A percentile compares a stretch with the other conserved stretches of the same genome.
Conservation (phyloP, 37 sponge, comb jelly and placozoan species). For the Dysidea cf. avara region DNA sequence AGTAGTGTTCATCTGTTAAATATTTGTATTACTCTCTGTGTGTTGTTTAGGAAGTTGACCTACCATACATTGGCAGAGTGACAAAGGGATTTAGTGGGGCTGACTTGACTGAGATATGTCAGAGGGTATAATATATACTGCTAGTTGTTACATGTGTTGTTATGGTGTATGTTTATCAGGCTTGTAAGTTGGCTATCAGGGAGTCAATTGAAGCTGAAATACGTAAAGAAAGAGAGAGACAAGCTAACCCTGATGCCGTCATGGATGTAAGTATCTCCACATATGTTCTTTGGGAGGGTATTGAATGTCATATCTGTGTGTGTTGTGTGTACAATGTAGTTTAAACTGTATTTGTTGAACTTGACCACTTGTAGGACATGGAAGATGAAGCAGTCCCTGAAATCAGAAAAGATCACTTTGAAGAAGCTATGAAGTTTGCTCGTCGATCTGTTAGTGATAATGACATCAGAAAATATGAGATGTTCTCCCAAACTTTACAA, state of each 20-base stretch:
- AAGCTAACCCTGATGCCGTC: constrained; percentile 85
- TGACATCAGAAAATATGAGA: constrained; percentile 98
- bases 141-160: neutral
- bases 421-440: constrained; percentile 98
- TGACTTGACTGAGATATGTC: constrained; percentile 98
- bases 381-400: constrained; percentile 89
- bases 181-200: constrained; percentile 95
- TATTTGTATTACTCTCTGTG: neutral
- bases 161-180: constrained; percentile 28
- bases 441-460: constrained; percentile 92
- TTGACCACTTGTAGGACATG: constrained; percentile 46
- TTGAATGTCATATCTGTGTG: no score
- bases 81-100: constrained; percentile 99
- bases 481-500: constrained; percentile 98
- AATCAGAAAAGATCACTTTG: constrained; percentile 90
- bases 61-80: constrained; percentile 71
- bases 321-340: no score
- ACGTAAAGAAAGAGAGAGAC: constrained; percentile 60
- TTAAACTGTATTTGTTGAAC: no score
- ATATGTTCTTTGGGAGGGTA: no score
- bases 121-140: constrained; percentile 70
- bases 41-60: constrained; percentile 78
- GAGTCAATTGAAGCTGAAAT: constrained; percentile 96
- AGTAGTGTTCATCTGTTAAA: neutral
- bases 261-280: no score